Conservation (phyloP, 1,140 invertebrate genomes). For the Maconellicoccus hirsutus region DNA sequence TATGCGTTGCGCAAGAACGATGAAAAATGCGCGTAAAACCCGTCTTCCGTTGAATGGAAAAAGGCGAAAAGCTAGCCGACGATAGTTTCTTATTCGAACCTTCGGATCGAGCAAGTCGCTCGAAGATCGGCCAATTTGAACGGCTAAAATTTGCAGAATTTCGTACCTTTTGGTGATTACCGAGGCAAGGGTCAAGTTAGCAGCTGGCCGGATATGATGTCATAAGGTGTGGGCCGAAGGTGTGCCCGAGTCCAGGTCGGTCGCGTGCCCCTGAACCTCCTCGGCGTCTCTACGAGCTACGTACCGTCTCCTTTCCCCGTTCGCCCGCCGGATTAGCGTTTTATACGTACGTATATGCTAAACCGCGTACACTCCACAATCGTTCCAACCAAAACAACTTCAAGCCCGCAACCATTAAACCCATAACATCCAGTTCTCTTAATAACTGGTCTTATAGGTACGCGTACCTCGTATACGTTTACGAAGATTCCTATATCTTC, state of each 20-base stretch:
- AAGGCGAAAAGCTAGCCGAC: not conserved
- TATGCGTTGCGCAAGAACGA: not conserved
- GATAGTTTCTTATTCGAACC: not conserved
- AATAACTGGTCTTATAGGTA: not conserved
- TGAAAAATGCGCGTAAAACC: not conserved
- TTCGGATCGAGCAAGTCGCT: not conserved
- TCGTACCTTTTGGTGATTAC: constrained; percentile 19
- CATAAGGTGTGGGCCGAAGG: constrained; percentile 20
- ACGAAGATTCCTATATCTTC: too few species aligned
- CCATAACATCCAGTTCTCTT: constrained; percentile 6
- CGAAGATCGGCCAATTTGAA: not conserved
- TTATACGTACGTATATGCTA: not conserved
- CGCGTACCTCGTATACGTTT: too few species aligned
- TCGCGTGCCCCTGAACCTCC: constrained; percentile 21
- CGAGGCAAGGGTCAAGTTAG: constrained; percentile 14
- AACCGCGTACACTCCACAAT: not conserved
- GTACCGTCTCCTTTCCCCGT: not conserved
- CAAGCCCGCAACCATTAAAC: constrained; percentile 1
- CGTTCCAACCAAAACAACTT: not conserved
- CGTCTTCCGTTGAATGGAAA: not conserved
- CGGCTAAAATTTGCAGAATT: constrained; percentile 6
- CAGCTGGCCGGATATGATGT: constrained; percentile 21
- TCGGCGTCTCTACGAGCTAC: not conserved
- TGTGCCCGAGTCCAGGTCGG: constrained; percentile 17
- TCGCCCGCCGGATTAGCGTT: not conserved